A percentile compares a stretch with the other conserved stretches of the same genome.
Conservation (phyloP, 1,140 invertebrate genomes). For the Varroa destructor region DNA sequence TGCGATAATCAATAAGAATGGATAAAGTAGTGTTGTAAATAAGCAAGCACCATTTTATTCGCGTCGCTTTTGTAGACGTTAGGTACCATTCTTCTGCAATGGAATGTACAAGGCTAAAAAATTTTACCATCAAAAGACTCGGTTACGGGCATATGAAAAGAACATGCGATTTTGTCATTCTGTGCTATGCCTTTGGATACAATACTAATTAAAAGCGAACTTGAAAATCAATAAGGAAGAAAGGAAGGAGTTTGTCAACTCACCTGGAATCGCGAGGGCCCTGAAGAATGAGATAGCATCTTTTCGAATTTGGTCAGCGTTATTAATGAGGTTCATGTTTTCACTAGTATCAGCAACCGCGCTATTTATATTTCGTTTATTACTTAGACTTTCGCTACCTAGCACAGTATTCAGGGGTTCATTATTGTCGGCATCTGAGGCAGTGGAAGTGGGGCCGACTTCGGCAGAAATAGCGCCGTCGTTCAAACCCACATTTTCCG, state of each 20-base stretch:
- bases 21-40: too few species aligned
- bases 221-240: too few species aligned
- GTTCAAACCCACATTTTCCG: constrained; percentile 51
- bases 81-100: too few species aligned
- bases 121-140: too few species aligned
- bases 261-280: constrained; percentile 21
- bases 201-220: too few species aligned
- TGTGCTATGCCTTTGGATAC: too few species aligned
- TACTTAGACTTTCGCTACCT: not conserved
- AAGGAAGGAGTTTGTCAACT: not conserved
- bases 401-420: constrained; percentile 18
- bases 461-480: constrained; percentile 23
- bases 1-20: too few species aligned
- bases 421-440: constrained; percentile 30
- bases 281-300: constrained; percentile 23
- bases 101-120: too few species aligned
- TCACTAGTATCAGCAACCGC: not conserved
- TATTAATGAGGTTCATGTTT: not conserved
- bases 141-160: too few species aligned
- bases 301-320: not conserved
- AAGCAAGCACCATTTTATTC: not conserved
- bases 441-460: constrained; percentile 41
- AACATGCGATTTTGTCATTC: too few species aligned
- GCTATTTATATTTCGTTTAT: too few species aligned
- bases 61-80: too few species aligned